A percentile compares a stretch with the other conserved stretches of the same genome.
Conservation (phyloP, 53 echinoderm and acorn worm species). For the Echinarachnius parma region DNA sequence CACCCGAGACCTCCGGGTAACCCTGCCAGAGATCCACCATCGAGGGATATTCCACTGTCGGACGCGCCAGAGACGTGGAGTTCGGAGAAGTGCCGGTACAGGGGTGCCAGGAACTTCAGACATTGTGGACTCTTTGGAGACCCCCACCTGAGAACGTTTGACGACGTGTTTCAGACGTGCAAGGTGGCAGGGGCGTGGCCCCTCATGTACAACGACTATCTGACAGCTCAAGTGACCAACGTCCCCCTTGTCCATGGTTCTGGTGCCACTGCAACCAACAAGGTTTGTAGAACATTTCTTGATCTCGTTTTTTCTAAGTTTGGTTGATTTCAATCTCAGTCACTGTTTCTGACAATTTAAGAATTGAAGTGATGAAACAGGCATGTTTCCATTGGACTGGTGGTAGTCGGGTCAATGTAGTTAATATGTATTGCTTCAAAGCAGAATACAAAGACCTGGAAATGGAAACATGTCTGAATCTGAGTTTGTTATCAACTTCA, state of each 20-base stretch:
- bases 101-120: conserved; percentile 50
- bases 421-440: too few relatives aligned
- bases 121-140: conserved; percentile 95
- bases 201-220: conserved; percentile 77
- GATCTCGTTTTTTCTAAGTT: too few relatives aligned
- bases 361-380: too few relatives aligned
- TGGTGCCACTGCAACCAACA: conserved; percentile 92
- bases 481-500: too few relatives aligned
- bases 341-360: too few relatives aligned
- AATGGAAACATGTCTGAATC: too few relatives aligned
- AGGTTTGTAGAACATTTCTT: conserved; percentile 85
- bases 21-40: conserved; percentile 22
- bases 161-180: conserved; percentile 84
- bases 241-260: conserved; percentile 81
- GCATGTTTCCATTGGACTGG: too few relatives aligned
- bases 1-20: not conserved
- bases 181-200: conserved; percentile 93
- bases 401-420: too few relatives aligned
- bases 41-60: conserved; percentile 16
- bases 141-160: conserved; percentile 91
- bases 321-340: too few relatives aligned
- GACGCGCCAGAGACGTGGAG: conserved; percentile 32
- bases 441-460: too few relatives aligned
- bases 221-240: conserved; percentile 93
- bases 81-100: conserved; percentile 45